Evolutionary conservation across 2,113 vertebrate genomes (phyloP).

Genomic region (Bubo scandiacus): DNA sequence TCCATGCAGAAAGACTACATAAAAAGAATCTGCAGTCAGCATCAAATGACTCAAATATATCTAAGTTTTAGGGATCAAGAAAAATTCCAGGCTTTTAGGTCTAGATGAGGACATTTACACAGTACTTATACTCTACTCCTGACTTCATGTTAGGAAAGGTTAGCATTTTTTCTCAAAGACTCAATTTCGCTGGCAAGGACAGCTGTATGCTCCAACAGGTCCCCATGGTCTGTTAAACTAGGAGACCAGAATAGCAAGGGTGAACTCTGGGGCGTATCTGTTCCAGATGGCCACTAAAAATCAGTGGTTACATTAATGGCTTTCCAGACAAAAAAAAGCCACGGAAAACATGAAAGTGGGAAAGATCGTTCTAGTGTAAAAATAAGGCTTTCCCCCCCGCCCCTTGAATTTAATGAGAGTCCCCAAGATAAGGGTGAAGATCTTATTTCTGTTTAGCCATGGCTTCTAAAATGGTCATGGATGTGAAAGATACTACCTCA

Average conservation of each 20-base stretch:
- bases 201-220: not conserved
- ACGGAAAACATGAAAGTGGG: not conserved
- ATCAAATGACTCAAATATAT: not conserved
- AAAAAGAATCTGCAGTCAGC: not conserved
- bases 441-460: not conserved
- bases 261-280: not conserved
- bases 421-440: accelerated
- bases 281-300: not conserved
- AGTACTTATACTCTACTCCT: not conserved
- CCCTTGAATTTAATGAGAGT: not conserved
- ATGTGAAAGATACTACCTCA: not conserved
- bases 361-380: not conserved
- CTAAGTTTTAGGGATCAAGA: not conserved
- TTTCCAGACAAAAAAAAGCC: not conserved
- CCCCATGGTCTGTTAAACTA: not conserved
- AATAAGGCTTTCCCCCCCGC: accelerated
- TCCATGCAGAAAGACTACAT: not conserved
- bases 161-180: not conserved
- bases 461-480: not conserved
- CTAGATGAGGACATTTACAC: not conserved
- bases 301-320: not conserved
- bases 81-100: not conserved
- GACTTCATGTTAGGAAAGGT: not conserved
- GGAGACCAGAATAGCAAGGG: not conserved
- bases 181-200: not conserved